Evolutionary conservation across 1,140 invertebrate species (phyloP), one percentile per base, ranked within the genome.

Genomic region (Acromyrmex heyeri): DNA sequence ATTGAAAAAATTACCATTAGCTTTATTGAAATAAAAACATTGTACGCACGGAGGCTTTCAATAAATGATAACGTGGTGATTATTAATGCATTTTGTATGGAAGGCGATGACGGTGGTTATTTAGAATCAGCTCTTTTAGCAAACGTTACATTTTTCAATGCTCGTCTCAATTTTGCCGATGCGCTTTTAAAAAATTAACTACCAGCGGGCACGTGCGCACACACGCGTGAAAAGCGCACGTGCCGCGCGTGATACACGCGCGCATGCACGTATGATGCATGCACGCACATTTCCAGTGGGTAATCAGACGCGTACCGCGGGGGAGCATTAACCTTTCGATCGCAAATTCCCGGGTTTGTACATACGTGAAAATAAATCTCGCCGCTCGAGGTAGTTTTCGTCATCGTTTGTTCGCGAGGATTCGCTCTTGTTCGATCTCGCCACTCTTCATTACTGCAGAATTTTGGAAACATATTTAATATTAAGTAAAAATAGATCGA

Each of bases 321-420:
- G 86, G 89, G 85, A 87, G 89, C 86, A 72, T 87, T 90, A 90
- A 90, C 89, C 89, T 90, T 90, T 90, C 79, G 88, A 90, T 90
- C 88, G 89, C 48, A 82, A 76, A 90, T 89, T 73, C 59, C 70
- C 77, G n/a, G 76, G 75, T 87, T 48, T 82, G 70, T 86, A 21
- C 55, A 76, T 76, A 87, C 59, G 86, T 88, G 48, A 88, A 75
- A 90, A 85, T 85, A 89, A 89, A 89, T 89, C 61, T 78, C 70
- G 18, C 57, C 10, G 38, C 44, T 21, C 2, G 21, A 34, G 64
- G 14, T 18, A 50, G 65, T 62, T 89, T 81, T 82, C 69, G 38
- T 86, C 76, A 27, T 86, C 88, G 4, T 3, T 21, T 21, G 16
- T 24, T 16, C 6, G 62, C 38, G 38, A 69, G 30, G 10, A 57